Evolutionary conservation across 1,140 invertebrate species (phyloP).

Genomic region (Whitmania pigra): DNA sequence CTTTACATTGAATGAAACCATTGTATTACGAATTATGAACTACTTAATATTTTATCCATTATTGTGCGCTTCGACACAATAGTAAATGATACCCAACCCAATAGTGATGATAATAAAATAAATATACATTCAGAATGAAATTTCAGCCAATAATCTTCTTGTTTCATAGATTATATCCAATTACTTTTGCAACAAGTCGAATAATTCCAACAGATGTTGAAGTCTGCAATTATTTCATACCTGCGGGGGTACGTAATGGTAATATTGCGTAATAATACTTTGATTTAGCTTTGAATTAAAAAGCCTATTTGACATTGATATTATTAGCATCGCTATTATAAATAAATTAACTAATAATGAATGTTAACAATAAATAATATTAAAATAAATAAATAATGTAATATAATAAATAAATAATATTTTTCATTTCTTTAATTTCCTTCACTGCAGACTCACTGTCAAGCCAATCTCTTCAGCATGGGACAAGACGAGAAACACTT

Average conservation of each 20-base stretch:
- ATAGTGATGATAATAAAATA: too few relatives aligned
- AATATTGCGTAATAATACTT: too few relatives aligned
- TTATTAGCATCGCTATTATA: background rate
- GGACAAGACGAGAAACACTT: slow-evolving; percentile 45
- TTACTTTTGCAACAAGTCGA: slow-evolving; percentile 69
- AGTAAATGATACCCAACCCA: too few relatives aligned
- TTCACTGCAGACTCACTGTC: slow-evolving; percentile 59
- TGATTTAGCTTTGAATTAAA: background rate
- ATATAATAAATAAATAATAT: background rate
- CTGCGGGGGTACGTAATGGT: slow-evolving; percentile 56
- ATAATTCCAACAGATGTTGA: slow-evolving; percentile 63
- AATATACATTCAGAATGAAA: too few relatives aligned
- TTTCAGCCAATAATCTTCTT: background rate
- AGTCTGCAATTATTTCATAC: slow-evolving; percentile 61
- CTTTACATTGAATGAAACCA: too few relatives aligned
- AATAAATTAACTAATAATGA: background rate
- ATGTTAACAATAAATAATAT: too few relatives aligned
- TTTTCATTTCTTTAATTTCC: background rate
- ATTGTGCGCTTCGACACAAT: too few relatives aligned
- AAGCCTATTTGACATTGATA: too few relatives aligned
- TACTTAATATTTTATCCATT: too few relatives aligned
- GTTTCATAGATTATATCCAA: slow-evolving; percentile 54
- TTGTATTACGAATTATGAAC: too few relatives aligned
- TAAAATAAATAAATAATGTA: too few relatives aligned
- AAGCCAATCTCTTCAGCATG: slow-evolving; percentile 43